These are phyloP conservation scores for Cylindroiulus punctatus DNA, from an alignment of 2,888 invertebrate genomes.

Conservation along the genomic window DNA sequence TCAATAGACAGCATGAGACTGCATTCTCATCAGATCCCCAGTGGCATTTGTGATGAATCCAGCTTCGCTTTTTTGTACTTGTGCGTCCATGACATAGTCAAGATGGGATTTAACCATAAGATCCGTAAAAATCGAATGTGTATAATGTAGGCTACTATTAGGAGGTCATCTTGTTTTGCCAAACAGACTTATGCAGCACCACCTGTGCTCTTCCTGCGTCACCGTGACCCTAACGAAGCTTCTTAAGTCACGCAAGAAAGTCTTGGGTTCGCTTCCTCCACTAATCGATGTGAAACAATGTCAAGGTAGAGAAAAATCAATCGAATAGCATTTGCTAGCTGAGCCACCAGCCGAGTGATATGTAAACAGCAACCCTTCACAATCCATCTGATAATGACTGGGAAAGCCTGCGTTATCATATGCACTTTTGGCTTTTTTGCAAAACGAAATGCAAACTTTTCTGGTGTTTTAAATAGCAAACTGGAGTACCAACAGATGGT, in stretches of 20 bases:
- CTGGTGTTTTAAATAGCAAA: neutral
- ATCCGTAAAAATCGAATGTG: neutral
- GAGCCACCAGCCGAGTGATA: neutral
- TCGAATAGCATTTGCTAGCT: neutral
- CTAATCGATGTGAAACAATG: constrained; percentile 34
- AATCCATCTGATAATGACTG: neutral
- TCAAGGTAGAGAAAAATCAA: constrained; percentile 33
- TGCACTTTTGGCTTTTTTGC: neutral
- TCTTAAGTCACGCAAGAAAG: neutral
- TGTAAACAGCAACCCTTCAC: constrained; percentile 31
- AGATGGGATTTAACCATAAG: neutral
- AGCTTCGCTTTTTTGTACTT: too few species aligned
- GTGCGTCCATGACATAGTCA: neutral
- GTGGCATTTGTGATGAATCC: neutral
- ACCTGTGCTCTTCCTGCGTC: neutral
- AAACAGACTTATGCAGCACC: neutral
- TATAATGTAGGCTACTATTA: neutral
- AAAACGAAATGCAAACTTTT: neutral
- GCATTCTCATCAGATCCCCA: neutral
- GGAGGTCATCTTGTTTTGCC: neutral
- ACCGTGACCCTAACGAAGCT: neutral
- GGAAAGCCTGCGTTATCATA: neutral
- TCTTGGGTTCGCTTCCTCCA: neutral
- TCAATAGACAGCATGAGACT: neutral
- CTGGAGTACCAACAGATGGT: neutral